Percentiles rank a stretch among this genome's conserved stretches.
These are phyloP conservation scores for Sarcophaga rosellei DNA, from an alignment of 2,888 invertebrate genomes.

Conservation along the genomic window DNA sequence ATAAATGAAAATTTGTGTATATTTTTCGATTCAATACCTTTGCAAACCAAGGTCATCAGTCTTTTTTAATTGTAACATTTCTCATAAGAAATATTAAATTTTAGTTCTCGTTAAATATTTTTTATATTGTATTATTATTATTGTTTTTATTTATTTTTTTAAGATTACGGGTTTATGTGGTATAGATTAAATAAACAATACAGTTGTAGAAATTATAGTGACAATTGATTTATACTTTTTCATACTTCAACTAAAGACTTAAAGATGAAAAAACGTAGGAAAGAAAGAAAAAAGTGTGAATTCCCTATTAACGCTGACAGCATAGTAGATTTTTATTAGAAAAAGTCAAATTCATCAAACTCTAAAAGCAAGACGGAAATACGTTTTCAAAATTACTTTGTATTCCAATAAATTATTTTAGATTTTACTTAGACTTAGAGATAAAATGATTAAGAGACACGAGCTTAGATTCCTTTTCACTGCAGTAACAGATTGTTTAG, in stretches of 20 bases:
- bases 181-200: constrained; percentile 7
- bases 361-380: background rate
- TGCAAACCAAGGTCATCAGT: constrained; percentile 23
- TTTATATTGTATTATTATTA: background rate
- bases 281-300: background rate
- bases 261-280: constrained; percentile 5
- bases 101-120: background rate
- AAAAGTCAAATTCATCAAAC: background rate
- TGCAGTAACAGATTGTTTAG: constrained; percentile 78
- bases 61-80: background rate
- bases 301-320: background rate
- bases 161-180: background rate
- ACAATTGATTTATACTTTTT: background rate
- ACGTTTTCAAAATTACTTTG: background rate
- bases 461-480: constrained; percentile 1
- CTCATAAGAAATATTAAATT: background rate
- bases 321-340: background rate
- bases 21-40: background rate
- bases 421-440: constrained; percentile 53
- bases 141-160: background rate
- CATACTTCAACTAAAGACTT: background rate
- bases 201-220: background rate
- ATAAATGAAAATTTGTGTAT: background rate
- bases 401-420: constrained; percentile 12
- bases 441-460: constrained; percentile 48